Evolutionary conservation across 92 coral and sea anemone species (phyloP).

Genomic region (Parazoanthus swiftii): DNA sequence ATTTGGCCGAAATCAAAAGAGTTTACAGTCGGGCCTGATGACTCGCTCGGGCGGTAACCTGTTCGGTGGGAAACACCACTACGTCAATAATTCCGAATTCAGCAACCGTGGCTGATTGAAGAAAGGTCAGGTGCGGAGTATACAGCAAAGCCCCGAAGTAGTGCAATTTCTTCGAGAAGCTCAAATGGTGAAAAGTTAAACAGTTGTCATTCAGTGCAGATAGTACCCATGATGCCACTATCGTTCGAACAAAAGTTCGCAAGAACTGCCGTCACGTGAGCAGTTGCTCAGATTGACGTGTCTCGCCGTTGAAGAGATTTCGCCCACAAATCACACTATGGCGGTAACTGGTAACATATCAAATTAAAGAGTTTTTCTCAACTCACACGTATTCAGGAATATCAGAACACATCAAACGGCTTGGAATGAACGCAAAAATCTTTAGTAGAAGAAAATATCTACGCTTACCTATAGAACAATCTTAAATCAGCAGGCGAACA

Average conservation of each 20-base stretch:
- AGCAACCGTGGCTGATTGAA: background rate
- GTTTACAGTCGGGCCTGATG: background rate
- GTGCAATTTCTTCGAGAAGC: background rate
- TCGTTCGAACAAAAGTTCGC: background rate
- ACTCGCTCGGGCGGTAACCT: background rate
- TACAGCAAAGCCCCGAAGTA: background rate
- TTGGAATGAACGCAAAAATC: too few species aligned
- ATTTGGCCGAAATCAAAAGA: background rate
- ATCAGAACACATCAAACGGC: too few species aligned
- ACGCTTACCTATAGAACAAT: too few species aligned
- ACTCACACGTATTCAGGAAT: too few species aligned
- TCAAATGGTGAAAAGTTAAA: background rate
- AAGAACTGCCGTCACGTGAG: background rate
- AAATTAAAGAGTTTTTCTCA: too few species aligned
- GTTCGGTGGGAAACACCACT: background rate
- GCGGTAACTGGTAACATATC: too few species aligned
- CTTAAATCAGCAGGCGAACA: too few species aligned
- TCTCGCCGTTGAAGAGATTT: too few species aligned
- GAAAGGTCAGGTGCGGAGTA: background rate
- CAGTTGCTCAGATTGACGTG: too few species aligned
- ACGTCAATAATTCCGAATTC: slow-evolving; percentile 10
- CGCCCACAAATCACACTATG: too few species aligned
- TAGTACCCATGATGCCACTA: background rate
- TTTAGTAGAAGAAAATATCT: too few species aligned
- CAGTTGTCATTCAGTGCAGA: background rate